Evolutionary conservation across 2,888 invertebrate species (phyloP).

Genomic region (Limnephilus auricula): DNA sequence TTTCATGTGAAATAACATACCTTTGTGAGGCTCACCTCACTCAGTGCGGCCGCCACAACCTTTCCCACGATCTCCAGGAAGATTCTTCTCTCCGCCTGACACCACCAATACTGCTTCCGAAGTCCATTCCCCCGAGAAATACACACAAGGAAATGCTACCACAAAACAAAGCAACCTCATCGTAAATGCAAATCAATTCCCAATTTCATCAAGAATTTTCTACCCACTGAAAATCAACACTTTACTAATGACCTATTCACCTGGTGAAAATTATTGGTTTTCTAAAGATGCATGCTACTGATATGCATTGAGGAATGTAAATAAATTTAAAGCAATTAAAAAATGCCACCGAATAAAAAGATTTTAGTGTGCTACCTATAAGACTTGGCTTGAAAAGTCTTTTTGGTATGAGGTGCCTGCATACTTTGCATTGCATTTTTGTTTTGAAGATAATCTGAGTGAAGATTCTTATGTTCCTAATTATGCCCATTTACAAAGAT

Average conservation of each 20-base stretch:
- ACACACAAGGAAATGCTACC: not conserved
- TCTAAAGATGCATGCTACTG: not conserved
- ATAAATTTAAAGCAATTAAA: slow-evolving; percentile 11
- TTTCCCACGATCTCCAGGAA: slow-evolving; percentile 33
- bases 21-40: slow-evolving; percentile 27
- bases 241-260: not conserved
- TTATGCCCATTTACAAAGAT: slow-evolving; percentile 47
- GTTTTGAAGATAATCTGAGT: slow-evolving; percentile 12
- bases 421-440: not conserved
- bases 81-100: slow-evolving; percentile 21
- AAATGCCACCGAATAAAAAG: not conserved
- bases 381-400: not conserved
- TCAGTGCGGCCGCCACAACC: slow-evolving; percentile 22
- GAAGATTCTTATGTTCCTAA: slow-evolving; percentile 39
- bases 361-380: not conserved
- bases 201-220: not conserved
- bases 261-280: not conserved
- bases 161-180: slow-evolving; percentile 4
- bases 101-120: slow-evolving; percentile 38
- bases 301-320: not conserved
- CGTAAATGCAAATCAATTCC: slow-evolving; percentile 3
- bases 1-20: slow-evolving; percentile 44
- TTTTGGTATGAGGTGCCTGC: slow-evolving; percentile 11
- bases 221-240: not conserved
- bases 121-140: not conserved